Base-by-base conservation (phyloP, 2,113 vertebrate genomes). In the Nibea coibor region DNA sequence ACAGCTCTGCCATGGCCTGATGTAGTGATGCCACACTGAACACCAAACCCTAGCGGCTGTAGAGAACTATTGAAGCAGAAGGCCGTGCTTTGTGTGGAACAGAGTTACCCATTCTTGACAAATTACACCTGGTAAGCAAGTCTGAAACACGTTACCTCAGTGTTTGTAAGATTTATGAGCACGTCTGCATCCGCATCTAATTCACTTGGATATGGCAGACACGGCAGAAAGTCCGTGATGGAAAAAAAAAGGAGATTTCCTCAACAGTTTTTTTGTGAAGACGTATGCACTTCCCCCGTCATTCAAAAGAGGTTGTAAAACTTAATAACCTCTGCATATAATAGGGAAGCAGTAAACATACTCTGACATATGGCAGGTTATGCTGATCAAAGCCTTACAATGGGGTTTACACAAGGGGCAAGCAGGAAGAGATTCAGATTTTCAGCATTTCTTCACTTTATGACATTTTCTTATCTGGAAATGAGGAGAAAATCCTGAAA, bases 101-200 rank as follows among this genome's bases (percentile, higher is more conserved):
- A 77, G 78, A 86, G 75, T 88, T 54, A 68, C 78, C 70, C 53
- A 61, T 80, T 88, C 83, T 80, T 90, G 80, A 91, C 87, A 89
- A 89, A 92, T 91, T 84, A 86, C 91, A 90, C 76, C 76, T 77
- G 86, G 88, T 93, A 91, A 91, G 89, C 90, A 90, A 86, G 78
- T 90, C 81, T 88, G 72, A 90, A 89, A 87, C 81, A 84, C 70
- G 79, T 91, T 87, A 89, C 74, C 81, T 87, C 85, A 79, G 89
- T 82, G 89, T 90, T 89, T 90, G 84, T 86, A 87, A 91, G 91
- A 93, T 92, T 92, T 91, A 92, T 92, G 90, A 88, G 88, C 83
- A 61, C 14, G 58, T 86, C 89, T 80, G 87, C 85, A 84, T 75
- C 61, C 73, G 80, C 79, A 73, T 80, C 75, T 84, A 85, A 91